These are phyloP conservation scores for Chaitophorus viminalis DNA, from an alignment of 2,888 invertebrate species.

Conservation along the genomic window DNA sequence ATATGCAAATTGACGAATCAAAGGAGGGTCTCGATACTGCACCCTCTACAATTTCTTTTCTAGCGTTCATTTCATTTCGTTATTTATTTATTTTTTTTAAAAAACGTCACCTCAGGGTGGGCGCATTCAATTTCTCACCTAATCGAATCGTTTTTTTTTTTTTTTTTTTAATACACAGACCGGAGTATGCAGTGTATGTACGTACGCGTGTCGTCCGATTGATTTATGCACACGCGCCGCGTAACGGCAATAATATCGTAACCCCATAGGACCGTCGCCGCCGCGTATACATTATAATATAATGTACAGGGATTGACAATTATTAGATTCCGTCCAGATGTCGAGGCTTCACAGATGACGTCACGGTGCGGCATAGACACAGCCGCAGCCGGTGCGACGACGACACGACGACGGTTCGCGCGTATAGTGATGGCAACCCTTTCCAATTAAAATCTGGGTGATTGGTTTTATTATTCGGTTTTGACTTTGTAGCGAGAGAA, in stretches of 20 bases:
- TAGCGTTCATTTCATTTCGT: constrained; percentile 21
- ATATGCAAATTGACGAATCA: constrained; percentile 40
- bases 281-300: background rate
- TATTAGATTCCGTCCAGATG: constrained; percentile 59
- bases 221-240: constrained; percentile 47
- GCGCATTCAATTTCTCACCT: constrained; percentile 56
- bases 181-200: too few species aligned
- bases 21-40: constrained; percentile 22
- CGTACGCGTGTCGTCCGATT: constrained; percentile 9
- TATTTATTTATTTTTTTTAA: constrained; percentile 28
- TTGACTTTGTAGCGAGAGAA: constrained; percentile 28
- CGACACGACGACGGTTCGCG: background rate
- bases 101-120: constrained; percentile 54
- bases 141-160: constrained; percentile 59
- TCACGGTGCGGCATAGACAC: constrained; percentile 9
- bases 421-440: constrained; percentile 55
- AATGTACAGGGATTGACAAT: constrained; percentile 31
- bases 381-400: background rate
- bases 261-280: constrained; percentile 11
- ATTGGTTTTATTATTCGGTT: constrained; percentile 60
- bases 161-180: constrained; percentile 24
- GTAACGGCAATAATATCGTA: constrained; percentile 38
- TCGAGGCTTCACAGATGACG: constrained; percentile 50
- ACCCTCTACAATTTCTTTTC: constrained; percentile 34
- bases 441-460: constrained; percentile 60